These are phyloP conservation scores for Uria aalge DNA, from an alignment of 2,113 vertebrate genomes.

Conservation along the genomic window DNA sequence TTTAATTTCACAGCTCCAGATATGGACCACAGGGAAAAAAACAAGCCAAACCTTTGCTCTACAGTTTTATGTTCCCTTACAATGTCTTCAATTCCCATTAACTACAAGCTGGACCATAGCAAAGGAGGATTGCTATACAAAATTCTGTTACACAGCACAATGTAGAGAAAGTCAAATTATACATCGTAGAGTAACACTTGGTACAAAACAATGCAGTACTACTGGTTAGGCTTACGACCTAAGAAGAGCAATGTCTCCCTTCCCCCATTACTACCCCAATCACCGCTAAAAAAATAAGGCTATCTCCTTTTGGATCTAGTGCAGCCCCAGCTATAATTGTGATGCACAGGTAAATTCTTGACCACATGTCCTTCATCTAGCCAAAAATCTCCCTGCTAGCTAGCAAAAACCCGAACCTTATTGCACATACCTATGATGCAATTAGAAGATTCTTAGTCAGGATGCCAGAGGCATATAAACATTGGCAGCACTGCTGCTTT, in stretches of 20 bases:
- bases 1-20: neutral
- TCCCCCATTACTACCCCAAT: neutral
- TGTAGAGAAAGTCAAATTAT: neutral
- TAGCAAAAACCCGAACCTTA: neutral
- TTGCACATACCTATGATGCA: constrained; percentile 26
- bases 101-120: neutral
- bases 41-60: neutral
- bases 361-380: neutral
- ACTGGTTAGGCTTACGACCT: neutral
- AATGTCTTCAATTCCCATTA: neutral
- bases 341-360: neutral
- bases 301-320: neutral
- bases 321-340: neutral
- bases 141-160: neutral
- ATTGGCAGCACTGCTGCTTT: constrained; percentile 20
- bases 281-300: neutral
- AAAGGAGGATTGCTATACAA: neutral
- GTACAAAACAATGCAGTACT: neutral
- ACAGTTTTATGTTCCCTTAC: neutral
- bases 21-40: neutral
- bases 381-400: neutral
- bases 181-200: neutral
- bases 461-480: constrained; percentile 28
- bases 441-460: neutral
- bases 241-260: neutral